Evolutionary conservation across 1,140 invertebrate species (phyloP), one percentile per base, ranked within the genome.

Genomic region (Paralvinella palmiformis): DNA sequence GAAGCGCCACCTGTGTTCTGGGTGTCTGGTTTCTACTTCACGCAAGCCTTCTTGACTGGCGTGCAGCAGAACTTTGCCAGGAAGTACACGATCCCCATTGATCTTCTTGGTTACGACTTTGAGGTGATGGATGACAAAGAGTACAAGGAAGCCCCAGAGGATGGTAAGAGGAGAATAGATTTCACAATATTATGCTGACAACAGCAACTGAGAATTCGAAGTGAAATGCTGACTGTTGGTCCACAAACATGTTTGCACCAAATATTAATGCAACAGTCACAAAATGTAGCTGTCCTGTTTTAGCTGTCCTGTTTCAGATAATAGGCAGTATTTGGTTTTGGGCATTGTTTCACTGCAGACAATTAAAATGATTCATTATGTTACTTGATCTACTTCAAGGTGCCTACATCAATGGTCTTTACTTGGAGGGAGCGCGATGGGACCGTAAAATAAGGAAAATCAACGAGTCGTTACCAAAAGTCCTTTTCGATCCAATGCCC

Each of bases 401-500:
- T 61, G 80, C 81, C 3, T 83, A 77, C 68, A 75, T 85, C 5
- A 59, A 78, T 22, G 84, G 83, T 20, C 72, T 85, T 22, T 84
- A 77, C 69, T 57, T 84, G 37, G 81, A 83, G 63, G 82, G 83
- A 24, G 77, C 81, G 15, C 81, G 64, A 84, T 89, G 82, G 83
- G 81, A 83, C 68, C 59, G 72, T 31, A 73, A 81, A 44, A 75
- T 65, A 0, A 74, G 78, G 56, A 78, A 80, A 59, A 71, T 96
- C 3, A 87, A 88, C 56, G 93, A 96, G 80, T 91, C 91, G 0
- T 75, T 84, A 10, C 88, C 91, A 0, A 92, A 93, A 84, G 83
- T 92, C 35, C 81, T 95, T 2, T 92, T 88, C 73, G 90, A 93
- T 69, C 79, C 80, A 0, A 85, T 95, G 75, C 92, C 92, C 5